Conservation (phyloP, 2,113 vertebrate species). For the Sinocyclocheilus rhinocerous region DNA sequence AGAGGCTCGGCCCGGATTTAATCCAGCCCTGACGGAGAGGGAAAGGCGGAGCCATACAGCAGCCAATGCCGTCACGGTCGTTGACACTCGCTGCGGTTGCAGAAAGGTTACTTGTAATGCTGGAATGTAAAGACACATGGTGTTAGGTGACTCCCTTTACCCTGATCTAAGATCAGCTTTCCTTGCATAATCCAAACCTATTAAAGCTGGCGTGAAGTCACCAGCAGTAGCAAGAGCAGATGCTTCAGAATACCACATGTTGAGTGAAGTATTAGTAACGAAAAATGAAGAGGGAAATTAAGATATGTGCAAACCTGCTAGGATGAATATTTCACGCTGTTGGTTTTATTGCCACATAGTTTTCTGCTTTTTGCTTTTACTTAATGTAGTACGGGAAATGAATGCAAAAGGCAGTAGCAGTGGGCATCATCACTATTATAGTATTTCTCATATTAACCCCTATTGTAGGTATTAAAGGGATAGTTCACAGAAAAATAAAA, state of each 20-base stretch:
- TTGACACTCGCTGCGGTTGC: neutral
- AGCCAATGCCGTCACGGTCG: neutral
- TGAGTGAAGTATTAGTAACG: neutral
- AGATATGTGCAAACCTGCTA: neutral
- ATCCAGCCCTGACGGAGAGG: constrained; percentile 11
- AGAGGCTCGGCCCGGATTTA: constrained; percentile 42
- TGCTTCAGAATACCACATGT: neutral
- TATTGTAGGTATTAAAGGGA: neutral
- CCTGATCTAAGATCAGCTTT: constrained; percentile 11
- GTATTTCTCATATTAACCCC: neutral
- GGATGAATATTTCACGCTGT: constrained; percentile 1
- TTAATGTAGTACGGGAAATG: neutral
- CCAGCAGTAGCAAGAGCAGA: neutral
- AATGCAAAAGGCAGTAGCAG: neutral
- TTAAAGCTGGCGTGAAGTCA: neutral
- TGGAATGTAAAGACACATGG: constrained; percentile 14
- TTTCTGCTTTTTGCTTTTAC: neutral
- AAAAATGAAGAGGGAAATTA: neutral
- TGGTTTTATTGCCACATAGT: neutral
- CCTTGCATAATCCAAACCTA: constrained; percentile 5
- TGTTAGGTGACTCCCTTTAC: neutral
- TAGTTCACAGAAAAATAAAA: too few relatives aligned
- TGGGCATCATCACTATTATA: neutral
- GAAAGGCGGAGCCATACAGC: neutral
- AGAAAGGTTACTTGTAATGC: neutral